phyloP scores from a whole-genome alignment of 2,113 vertebrate species.

The Percina caprodes region DNA sequence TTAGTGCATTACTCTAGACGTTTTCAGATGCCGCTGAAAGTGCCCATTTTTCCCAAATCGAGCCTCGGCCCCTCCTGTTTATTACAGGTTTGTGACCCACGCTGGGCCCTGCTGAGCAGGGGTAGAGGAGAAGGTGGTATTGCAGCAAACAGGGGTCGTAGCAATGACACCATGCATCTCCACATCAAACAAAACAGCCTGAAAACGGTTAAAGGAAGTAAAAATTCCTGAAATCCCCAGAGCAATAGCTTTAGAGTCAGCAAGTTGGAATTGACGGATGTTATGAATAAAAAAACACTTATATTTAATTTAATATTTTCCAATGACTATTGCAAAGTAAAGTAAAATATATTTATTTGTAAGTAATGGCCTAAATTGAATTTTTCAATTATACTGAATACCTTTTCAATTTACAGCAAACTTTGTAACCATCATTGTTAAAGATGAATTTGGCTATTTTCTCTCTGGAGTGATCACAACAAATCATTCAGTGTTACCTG shows the following conservation, averaged over 20 bases:
- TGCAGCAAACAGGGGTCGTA: conserved; percentile 79
- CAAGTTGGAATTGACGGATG: conserved; percentile 35
- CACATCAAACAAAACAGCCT: conserved; percentile 73
- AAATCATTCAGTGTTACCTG: not conserved
- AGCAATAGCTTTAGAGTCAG: conserved; percentile 35
- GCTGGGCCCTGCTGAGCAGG: conserved; percentile 77
- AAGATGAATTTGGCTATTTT: not conserved
- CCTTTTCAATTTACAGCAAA: not conserved
- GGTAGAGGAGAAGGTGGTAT: conserved; percentile 55
- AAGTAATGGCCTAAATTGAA: not conserved
- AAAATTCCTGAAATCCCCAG: conserved; percentile 58
- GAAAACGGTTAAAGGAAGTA: conserved; percentile 56
- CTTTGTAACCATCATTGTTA: conserved; percentile 8
- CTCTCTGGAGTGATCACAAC: not conserved
- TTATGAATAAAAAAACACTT: conserved; percentile 44
- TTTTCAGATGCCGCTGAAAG: conserved; percentile 80
- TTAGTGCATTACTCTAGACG: conserved; percentile 84
- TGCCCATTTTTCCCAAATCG: conserved; percentile 81
- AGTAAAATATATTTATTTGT: not conserved
- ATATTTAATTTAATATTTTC: too few relatives aligned
- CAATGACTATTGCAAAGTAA: too few relatives aligned
- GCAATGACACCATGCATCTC: conserved; percentile 81
- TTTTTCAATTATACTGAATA: not conserved
- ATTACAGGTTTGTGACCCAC: conserved; percentile 87
- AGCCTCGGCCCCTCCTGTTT: conserved; percentile 81